These are phyloP conservation scores for Terrapene triunguis DNA, from an alignment of 2,113 vertebrate genomes.

Conservation along the genomic window DNA sequence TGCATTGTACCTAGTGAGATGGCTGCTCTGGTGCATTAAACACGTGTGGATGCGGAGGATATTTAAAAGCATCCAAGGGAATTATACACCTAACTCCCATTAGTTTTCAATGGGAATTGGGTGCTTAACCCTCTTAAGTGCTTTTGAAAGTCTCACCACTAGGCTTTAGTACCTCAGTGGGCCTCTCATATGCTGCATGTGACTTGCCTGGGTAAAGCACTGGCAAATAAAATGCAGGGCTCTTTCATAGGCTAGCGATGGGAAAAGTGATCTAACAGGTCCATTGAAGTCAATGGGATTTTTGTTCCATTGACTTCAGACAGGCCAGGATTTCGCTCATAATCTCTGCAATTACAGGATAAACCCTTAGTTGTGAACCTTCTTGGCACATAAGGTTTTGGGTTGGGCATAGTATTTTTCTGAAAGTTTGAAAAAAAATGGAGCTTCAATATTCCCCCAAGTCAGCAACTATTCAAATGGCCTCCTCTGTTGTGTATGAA, in stretches of 20 bases:
- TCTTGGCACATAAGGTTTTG: neutral
- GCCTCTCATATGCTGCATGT: neutral
- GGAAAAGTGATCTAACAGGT: neutral
- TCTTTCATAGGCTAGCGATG: neutral
- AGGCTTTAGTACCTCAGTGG: neutral
- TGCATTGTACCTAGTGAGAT: neutral
- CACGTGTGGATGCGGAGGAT: neutral
- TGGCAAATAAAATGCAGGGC: neutral
- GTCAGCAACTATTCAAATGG: neutral
- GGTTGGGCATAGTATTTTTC: neutral
- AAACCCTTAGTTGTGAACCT: neutral
- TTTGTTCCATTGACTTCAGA: neutral
- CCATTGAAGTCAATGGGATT: neutral
- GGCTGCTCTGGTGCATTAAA: neutral
- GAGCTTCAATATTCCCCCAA: neutral
- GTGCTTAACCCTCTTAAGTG: neutral
- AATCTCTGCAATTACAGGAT: neutral
- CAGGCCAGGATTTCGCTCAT: neutral
- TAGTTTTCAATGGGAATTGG: neutral
- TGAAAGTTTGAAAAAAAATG: neutral
- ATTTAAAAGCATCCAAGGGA: neutral
- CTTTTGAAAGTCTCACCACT: neutral
- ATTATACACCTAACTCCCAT: neutral
- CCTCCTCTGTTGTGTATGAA: neutral
- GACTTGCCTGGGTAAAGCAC: neutral